phyloP scores from a whole-genome alignment of 2,888 invertebrate genomes.

The Agriotes lineatus region DNA sequence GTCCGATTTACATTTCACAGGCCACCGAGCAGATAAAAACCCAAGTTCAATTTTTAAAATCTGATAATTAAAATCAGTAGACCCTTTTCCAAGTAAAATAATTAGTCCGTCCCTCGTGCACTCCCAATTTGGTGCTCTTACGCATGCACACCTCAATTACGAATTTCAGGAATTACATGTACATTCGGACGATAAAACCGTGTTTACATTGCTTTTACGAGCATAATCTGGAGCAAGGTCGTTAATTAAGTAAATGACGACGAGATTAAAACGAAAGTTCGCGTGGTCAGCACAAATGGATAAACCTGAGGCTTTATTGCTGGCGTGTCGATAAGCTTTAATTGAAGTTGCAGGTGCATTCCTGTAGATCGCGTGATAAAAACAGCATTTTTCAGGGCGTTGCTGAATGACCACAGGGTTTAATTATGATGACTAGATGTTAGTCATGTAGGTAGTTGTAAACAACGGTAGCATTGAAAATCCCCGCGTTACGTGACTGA shows the following conservation, averaged over 20 bases:
- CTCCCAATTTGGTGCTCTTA: background rate
- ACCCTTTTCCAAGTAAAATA: background rate
- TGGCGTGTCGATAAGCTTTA: no score
- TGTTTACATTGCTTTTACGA: background rate
- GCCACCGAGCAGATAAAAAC: background rate
- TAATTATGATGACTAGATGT: no score
- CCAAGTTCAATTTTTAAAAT: slow-evolving; percentile 12
- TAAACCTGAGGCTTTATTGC: background rate
- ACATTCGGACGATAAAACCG: background rate
- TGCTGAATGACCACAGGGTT: no score
- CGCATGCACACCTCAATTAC: background rate
- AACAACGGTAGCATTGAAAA: no score
- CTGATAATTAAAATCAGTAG: slow-evolving; percentile 2
- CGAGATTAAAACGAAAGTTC: background rate
- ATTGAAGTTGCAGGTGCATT: no score
- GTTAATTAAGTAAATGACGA: background rate
- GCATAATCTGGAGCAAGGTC: background rate
- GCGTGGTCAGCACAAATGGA: background rate
- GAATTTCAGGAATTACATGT: background rate
- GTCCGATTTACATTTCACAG: background rate
- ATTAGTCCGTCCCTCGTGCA: background rate
- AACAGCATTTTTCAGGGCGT: no score
- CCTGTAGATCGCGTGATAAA: no score
- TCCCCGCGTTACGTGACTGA: no score
- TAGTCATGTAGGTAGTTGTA: no score